Percentiles rank a stretch among this genome's conserved stretches.
Conservation (phyloP, 2,888 invertebrate species). For the Yponomeuta plumbellus region DNA sequence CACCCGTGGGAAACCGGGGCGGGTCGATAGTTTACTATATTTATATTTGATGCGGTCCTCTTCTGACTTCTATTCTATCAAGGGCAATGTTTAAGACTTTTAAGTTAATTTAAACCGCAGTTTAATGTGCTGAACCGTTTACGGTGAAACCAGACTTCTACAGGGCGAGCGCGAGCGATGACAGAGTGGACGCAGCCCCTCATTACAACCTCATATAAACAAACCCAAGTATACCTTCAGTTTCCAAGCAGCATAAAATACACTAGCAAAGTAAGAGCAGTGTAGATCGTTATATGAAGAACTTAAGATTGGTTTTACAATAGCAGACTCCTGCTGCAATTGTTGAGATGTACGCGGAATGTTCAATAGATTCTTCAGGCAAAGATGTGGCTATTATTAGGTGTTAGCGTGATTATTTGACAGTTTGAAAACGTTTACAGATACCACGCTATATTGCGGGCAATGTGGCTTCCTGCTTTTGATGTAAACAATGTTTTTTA, state of each 20-base stretch:
- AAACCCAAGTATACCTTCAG: conserved; percentile 44
- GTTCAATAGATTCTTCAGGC: conserved; percentile 64
- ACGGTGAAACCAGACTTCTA: conserved; percentile 40
- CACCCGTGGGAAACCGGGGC: too few relatives aligned
- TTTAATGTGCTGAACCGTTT: background rate
- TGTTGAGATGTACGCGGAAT: conserved; percentile 36
- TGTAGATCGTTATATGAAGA: conserved; percentile 32
- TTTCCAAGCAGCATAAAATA: conserved; percentile 57
- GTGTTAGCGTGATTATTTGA: conserved; percentile 74
- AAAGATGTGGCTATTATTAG: conserved; percentile 69
- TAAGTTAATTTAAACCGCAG: too few relatives aligned
- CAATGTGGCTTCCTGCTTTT: conserved; percentile 73
- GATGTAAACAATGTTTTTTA: conserved; percentile 61
- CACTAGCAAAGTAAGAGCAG: conserved; percentile 27
- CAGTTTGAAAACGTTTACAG: conserved; percentile 76
- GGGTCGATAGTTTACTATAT: too few relatives aligned
- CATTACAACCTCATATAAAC: conserved; percentile 62
- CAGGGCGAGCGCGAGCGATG: conserved; percentile 56
- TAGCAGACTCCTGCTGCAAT: conserved; percentile 23
- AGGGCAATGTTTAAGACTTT: too few relatives aligned
- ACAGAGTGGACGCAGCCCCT: conserved; percentile 62
- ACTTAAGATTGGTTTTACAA: conserved; percentile 18
- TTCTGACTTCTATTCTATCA: too few relatives aligned
- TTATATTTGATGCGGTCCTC: too few relatives aligned
- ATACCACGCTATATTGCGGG: conserved; percentile 59